Conservation (phyloP, 2,797 vertebrate genomes). For the Sarcophilus harrisii region DNA sequence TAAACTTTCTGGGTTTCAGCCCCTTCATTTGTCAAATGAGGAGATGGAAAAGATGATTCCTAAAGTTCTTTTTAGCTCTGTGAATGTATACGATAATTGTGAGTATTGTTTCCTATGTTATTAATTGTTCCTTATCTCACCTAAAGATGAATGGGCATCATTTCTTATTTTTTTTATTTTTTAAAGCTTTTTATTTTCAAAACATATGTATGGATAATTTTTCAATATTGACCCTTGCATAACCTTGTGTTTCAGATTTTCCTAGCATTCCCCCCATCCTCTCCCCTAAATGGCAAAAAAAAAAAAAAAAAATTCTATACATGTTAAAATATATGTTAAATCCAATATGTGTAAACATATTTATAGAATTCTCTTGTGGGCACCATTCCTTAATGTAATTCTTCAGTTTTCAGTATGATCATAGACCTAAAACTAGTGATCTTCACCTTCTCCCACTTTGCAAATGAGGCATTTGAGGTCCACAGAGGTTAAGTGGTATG, state of each 20-base stretch:
- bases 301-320: too few species aligned
- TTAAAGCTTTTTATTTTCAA: too few species aligned
- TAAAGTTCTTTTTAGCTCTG: neutral
- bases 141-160: neutral
- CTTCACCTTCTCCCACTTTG: neutral
- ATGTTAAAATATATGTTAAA: too few species aligned
- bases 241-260: too few species aligned
- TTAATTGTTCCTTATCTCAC: neutral
- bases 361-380: too few species aligned
- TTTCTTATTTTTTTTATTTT: neutral
- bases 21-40: neutral
- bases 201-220: too few species aligned
- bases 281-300: too few species aligned
- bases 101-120: neutral
- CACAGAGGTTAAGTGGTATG: neutral
- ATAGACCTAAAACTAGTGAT: neutral
- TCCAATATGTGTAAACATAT: too few species aligned
- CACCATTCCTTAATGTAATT: neutral
- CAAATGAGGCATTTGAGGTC: neutral
- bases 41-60: neutral
- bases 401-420: neutral
- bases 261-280: too few species aligned
- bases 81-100: neutral
- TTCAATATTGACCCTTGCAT: too few species aligned
- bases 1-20: neutral